Percentiles rank a stretch among this genome's conserved stretches.
Evolutionary conservation across 2,113 vertebrate genomes (phyloP).

Genomic region (Passer domesticus): DNA sequence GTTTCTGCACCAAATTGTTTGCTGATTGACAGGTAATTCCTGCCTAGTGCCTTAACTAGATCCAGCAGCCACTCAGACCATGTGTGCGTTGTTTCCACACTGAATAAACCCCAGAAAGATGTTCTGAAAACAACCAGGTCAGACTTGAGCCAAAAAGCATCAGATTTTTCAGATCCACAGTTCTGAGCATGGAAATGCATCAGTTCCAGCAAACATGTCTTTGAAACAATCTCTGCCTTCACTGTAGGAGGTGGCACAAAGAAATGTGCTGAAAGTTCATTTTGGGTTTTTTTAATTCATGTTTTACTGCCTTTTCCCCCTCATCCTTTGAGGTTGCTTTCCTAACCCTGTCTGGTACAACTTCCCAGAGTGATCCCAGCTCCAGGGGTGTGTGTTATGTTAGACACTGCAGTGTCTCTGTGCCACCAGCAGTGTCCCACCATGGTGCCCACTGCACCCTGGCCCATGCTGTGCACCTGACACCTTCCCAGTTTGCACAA

Average conservation of each 20-base stretch:
- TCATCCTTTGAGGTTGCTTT: background rate
- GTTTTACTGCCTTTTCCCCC: background rate
- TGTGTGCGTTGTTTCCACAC: background rate
- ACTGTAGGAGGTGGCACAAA: background rate
- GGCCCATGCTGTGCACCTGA: accelerated
- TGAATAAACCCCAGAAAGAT: background rate
- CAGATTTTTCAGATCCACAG: background rate
- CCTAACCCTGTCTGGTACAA: background rate
- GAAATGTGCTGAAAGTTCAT: background rate
- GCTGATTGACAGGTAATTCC: background rate
- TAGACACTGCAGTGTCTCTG: background rate
- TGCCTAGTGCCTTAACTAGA: background rate
- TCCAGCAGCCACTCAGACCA: background rate
- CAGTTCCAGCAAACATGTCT: background rate
- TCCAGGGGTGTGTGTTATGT: background rate
- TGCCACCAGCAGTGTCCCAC: background rate
- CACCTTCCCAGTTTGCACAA: background rate
- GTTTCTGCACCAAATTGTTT: background rate
- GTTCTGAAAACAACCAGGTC: background rate
- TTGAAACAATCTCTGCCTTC: background rate
- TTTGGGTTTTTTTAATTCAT: background rate
- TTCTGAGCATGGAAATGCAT: background rate
- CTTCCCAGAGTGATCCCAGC: background rate
- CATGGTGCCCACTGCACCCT: accelerated
- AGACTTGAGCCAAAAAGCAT: background rate